A percentile compares a stretch with the other conserved stretches of the same genome.
Conservation (phyloP, 2,797 vertebrate genomes). For the Eleutherodactylus coqui region DNA sequence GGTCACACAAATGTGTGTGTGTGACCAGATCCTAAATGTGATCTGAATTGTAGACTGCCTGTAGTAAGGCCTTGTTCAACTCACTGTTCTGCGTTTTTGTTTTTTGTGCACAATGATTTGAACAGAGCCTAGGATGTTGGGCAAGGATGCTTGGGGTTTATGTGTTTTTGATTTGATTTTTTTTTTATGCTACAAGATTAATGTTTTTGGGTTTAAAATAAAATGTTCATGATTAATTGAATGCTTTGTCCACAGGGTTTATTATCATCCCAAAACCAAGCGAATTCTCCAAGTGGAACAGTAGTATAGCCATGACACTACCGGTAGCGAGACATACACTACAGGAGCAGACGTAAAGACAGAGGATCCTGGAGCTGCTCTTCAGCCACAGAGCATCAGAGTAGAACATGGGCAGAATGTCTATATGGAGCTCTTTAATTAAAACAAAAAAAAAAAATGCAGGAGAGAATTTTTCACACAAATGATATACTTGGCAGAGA, state of each 20-base stretch:
- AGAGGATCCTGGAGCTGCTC: slow-evolving; percentile 83
- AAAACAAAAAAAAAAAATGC: slow-evolving; percentile 59
- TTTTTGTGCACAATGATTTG: no score
- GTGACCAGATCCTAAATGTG: no score
- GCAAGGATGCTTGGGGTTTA: no score
- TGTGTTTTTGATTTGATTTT: not conserved
- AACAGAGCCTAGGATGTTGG: no score
- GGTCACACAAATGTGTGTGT: no score
- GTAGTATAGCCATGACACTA: slow-evolving; percentile 91
- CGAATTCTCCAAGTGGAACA: slow-evolving; percentile 96
- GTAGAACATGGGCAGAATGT: slow-evolving; percentile 71
- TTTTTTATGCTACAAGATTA: not conserved
- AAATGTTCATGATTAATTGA: slow-evolving; percentile 73
- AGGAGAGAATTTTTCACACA: no score
- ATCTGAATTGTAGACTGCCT: no score
- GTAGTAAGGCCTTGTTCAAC: no score
- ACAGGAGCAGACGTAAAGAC: slow-evolving; percentile 75
- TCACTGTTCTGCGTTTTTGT: no score
- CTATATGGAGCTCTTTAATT: slow-evolving; percentile 72
- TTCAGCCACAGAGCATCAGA: slow-evolving; percentile 84
- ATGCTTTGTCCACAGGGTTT: slow-evolving; percentile 93
- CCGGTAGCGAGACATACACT: slow-evolving; percentile 87
- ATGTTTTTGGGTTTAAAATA: not conserved
- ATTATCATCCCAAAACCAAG: slow-evolving; percentile 94
- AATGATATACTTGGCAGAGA: slow-evolving; percentile 66